A percentile compares a stretch with the other conserved stretches of the same genome.
phyloP scores from a whole-genome alignment of 1,140 invertebrate species.

The Anadara kagoshimensis region DNA sequence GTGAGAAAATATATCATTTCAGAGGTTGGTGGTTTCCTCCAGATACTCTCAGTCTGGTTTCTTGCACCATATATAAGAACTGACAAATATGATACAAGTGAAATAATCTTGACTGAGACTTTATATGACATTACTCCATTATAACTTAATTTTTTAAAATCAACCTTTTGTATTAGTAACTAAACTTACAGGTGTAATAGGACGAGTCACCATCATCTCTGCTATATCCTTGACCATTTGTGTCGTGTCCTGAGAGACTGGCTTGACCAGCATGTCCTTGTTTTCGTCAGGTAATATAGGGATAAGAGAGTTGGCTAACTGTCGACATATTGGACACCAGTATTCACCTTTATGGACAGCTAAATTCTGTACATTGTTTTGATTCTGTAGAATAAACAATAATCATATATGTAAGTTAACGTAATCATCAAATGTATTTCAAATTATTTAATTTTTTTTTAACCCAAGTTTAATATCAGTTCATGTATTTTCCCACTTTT shows the following conservation, averaged over 20 bases:
- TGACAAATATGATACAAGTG: too few species aligned
- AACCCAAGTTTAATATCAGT: neutral
- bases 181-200: conserved; percentile 54
- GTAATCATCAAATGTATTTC: too few species aligned
- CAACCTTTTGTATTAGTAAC: neutral
- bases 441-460: too few species aligned
- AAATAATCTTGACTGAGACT: too few species aligned
- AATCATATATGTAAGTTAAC: neutral
- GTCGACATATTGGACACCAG: conserved; percentile 93
- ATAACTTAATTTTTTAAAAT: too few species aligned
- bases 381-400: conserved; percentile 34
- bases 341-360: conserved; percentile 85
- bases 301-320: conserved; percentile 93
- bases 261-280: conserved; percentile 48
- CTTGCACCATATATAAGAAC: too few species aligned
- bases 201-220: conserved; percentile 61
- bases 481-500: neutral
- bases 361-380: conserved; percentile 51
- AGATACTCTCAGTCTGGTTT: too few species aligned
- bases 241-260: conserved; percentile 49
- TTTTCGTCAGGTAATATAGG: conserved; percentile 86
- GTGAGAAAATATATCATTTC: too few species aligned
- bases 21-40: too few species aligned
- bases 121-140: too few species aligned
- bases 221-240: conserved; percentile 63